Evolutionary conservation across 2,797 vertebrate genomes (phyloP).

Genomic region (Amblyopsis hoosieri): DNA sequence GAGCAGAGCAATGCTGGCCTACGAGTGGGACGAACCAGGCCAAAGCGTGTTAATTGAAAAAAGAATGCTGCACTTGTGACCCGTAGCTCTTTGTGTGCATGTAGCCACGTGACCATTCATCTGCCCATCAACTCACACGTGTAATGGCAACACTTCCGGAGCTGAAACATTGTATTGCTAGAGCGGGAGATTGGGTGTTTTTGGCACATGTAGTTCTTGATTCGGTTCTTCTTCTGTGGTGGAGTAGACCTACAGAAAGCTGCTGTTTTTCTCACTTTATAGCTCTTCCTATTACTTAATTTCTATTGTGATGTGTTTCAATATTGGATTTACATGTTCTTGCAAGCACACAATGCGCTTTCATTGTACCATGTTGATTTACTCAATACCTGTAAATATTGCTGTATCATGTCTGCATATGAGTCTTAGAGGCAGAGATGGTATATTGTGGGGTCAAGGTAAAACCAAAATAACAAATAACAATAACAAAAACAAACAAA

Average conservation of each 20-base stretch:
- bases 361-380: conserved; percentile 3
- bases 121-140: conserved; percentile 75
- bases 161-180: conserved; percentile 25
- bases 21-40: conserved; percentile 56
- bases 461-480: too few relatives aligned
- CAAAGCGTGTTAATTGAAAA: conserved; percentile 84
- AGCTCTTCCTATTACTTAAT: too few relatives aligned
- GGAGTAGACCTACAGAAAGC: conserved; percentile 20
- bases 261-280: neutral
- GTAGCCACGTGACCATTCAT: conserved; percentile 80
- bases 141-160: conserved; percentile 49
- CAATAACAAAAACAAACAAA: conserved; percentile 47
- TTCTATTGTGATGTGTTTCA: too few relatives aligned
- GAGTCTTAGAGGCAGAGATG: conserved; percentile 50
- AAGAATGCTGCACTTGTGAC: conserved; percentile 88
- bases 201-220: conserved; percentile 29
- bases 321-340: neutral
- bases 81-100: conserved; percentile 79
- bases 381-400: conserved; percentile 17
- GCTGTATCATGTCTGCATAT: conserved; percentile 32
- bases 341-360: conserved; percentile 17
- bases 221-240: conserved; percentile 35
- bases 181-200: conserved; percentile 29
- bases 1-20: conserved; percentile 52
- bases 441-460: conserved; percentile 51